Conservation (phyloP, 2,888 invertebrate genomes). For the Phytoseiulus persimilis region DNA sequence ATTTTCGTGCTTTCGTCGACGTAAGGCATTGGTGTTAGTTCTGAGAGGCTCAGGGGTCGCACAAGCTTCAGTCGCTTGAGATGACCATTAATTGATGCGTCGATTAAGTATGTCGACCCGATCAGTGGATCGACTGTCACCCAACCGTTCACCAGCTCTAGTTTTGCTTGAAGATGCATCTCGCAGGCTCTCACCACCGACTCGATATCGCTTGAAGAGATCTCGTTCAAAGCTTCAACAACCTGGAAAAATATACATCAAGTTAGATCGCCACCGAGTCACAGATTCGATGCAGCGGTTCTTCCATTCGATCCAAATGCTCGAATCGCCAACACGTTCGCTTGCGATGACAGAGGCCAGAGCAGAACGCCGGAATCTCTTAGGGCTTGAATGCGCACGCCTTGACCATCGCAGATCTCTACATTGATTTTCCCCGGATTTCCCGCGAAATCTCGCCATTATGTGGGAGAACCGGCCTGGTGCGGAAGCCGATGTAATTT, state of each 20-base stretch:
- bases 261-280: too few relatives aligned
- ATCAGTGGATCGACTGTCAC: conserved; percentile 69
- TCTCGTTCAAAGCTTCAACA: conserved; percentile 34
- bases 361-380: too few relatives aligned
- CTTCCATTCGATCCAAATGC: too few relatives aligned
- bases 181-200: conserved; percentile 40
- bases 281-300: too few relatives aligned
- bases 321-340: too few relatives aligned
- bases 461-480: too few relatives aligned
- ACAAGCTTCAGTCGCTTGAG: conserved; percentile 63
- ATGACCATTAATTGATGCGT: conserved; percentile 51
- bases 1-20: conserved; percentile 85
- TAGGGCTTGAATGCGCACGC: too few relatives aligned
- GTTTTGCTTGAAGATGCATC: conserved; percentile 47
- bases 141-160: conserved; percentile 60
- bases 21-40: conserved; percentile 83
- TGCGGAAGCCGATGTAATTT: too few relatives aligned
- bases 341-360: too few relatives aligned
- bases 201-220: conserved; percentile 38
- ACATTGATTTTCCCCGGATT: too few relatives aligned
- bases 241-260: conserved; percentile 40
- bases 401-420: too few relatives aligned
- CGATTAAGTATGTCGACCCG: conserved; percentile 75
- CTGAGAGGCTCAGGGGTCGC: conserved; percentile 75
- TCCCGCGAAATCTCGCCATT: too few relatives aligned